Conservation (phyloP, 2,797 vertebrate genomes). For the Poeciliopsis turneri region DNA sequence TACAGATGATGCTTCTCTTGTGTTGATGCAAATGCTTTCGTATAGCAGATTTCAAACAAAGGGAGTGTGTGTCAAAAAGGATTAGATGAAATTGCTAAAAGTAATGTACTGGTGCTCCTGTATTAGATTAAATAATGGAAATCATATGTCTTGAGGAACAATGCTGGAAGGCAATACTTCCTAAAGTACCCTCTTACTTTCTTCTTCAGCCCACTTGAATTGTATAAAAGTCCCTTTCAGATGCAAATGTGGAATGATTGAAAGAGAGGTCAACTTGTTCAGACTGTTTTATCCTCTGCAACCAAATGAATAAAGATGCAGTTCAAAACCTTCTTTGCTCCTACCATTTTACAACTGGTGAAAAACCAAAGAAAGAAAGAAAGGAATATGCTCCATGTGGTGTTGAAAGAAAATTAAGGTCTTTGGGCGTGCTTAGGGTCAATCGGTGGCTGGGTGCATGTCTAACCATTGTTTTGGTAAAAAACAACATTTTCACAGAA, state of each 20-base stretch:
- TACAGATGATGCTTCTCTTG: constrained; percentile 6
- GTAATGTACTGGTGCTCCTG: not conserved
- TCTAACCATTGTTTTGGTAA: not conserved
- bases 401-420: not conserved
- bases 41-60: constrained; percentile 21
- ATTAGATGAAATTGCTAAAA: not conserved
- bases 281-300: constrained; percentile 32
- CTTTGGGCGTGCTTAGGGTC: constrained; percentile 2
- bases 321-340: constrained; percentile 39
- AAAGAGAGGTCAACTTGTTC: constrained; percentile 71
- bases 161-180: constrained; percentile 49
- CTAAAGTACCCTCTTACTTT: constrained; percentile 35
- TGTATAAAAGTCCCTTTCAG: constrained; percentile 65
- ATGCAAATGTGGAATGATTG: constrained; percentile 72
- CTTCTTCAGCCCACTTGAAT: constrained; percentile 70
- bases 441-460: not conserved
- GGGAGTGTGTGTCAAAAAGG: constrained; percentile 3
- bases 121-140: constrained; percentile 6
- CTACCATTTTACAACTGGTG: constrained; percentile 43
- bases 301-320: constrained; percentile 67
- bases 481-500: not conserved
- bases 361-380: constrained; percentile 19
- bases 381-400: not conserved
- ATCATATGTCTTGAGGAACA: constrained; percentile 53
- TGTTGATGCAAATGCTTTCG: not conserved